These are phyloP conservation scores for Buceros bicornis DNA, from an alignment of 2,797 vertebrate species.

Conservation along the genomic window DNA sequence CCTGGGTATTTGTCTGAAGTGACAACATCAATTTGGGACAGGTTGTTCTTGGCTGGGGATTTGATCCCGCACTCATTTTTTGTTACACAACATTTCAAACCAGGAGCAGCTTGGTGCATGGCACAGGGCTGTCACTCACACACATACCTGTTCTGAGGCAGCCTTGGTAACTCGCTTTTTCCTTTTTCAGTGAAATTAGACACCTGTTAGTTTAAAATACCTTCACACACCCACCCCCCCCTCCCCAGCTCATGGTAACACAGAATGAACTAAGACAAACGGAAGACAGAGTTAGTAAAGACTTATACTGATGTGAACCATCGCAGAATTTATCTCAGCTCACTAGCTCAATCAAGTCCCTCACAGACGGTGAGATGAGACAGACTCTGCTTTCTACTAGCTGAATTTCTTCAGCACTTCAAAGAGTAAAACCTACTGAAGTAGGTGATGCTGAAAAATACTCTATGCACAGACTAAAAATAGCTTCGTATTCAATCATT, in stretches of 20 bases:
- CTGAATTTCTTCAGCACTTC: background rate
- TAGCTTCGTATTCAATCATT: background rate
- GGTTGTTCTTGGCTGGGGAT: background rate
- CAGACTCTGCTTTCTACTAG: background rate
- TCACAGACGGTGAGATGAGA: background rate
- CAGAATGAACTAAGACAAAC: background rate
- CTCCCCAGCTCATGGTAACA: background rate
- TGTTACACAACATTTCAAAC: accelerated
- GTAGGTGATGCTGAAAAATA: background rate
- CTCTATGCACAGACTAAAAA: background rate
- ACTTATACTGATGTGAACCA: background rate
- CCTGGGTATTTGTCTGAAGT: background rate
- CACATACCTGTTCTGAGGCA: background rate
- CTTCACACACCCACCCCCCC: no score
- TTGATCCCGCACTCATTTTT: background rate
- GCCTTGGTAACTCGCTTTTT: background rate
- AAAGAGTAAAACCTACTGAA: background rate
- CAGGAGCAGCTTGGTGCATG: background rate
- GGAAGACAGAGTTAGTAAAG: background rate
- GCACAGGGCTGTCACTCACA: background rate
- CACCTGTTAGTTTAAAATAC: background rate
- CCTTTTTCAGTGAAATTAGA: background rate
- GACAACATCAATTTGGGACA: background rate
- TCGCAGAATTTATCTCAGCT: background rate
- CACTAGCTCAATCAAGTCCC: background rate